Evolutionary conservation across 2,888 invertebrate species (phyloP).

Genomic region (Acrobeloides nanus): DNA sequence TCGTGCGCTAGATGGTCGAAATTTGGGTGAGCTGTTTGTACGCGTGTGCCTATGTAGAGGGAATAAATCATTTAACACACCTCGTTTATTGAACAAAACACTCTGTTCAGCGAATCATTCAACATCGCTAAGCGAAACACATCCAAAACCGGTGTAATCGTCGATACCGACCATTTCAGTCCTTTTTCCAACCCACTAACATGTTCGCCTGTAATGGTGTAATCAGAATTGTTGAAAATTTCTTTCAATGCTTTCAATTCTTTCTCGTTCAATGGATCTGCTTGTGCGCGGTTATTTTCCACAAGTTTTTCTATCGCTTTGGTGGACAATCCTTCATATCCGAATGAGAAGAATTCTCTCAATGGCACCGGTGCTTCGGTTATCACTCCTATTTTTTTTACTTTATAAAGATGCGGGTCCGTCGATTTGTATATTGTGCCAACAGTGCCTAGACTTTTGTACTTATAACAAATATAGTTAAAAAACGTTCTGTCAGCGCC

Average conservation of each 20-base stretch:
- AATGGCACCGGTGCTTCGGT: conserved; percentile 41
- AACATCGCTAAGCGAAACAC: conserved; percentile 74
- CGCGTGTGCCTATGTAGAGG: too few relatives aligned
- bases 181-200: background rate
- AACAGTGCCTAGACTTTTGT: too few relatives aligned
- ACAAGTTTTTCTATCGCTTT: conserved; percentile 27
- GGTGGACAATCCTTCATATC: conserved; percentile 38
- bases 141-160: conserved; percentile 79
- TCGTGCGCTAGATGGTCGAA: too few relatives aligned
- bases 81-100: conserved; percentile 18
- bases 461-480: too few relatives aligned
- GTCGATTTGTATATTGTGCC: too few relatives aligned
- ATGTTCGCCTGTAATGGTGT: background rate
- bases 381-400: too few relatives aligned
- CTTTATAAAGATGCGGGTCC: too few relatives aligned
- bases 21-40: too few relatives aligned
- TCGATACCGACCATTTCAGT: background rate
- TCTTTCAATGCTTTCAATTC: conserved; percentile 1
- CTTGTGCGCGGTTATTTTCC: background rate
- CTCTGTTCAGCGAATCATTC: conserved; percentile 57
- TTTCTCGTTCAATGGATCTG: conserved; percentile 7
- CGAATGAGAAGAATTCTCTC: conserved; percentile 28
- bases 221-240: background rate
- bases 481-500: too few relatives aligned
- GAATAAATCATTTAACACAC: too few relatives aligned